A percentile compares a stretch with the other conserved stretches of the same genome.
Evolutionary conservation across 2,797 vertebrate species (phyloP).

Genomic region (Brotula barbata): DNA sequence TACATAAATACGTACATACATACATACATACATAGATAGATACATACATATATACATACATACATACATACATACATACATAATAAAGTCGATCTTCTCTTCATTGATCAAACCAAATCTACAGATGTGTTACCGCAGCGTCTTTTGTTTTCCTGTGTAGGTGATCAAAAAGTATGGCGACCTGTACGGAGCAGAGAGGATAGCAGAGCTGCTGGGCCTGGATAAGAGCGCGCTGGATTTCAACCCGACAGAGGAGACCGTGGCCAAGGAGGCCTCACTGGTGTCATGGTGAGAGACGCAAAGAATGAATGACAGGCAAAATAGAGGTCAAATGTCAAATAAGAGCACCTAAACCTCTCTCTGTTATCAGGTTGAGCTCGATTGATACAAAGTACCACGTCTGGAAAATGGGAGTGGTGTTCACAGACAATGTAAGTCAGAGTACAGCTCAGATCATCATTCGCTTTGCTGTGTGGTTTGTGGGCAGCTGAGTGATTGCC

Average conservation of each 20-base stretch:
- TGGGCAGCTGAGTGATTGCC: slow-evolving; percentile 4
- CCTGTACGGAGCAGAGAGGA: slow-evolving; percentile 94
- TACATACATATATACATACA: too few relatives aligned
- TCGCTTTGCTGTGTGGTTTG: slow-evolving; percentile 8
- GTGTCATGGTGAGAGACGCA: slow-evolving; percentile 86
- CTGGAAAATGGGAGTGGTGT: slow-evolving; percentile 98
- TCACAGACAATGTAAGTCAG: slow-evolving; percentile 96
- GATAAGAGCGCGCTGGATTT: slow-evolving; percentile 98
- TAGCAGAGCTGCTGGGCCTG: slow-evolving; percentile 94
- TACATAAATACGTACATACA: too few relatives aligned
- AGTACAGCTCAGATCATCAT: slow-evolving; percentile 14
- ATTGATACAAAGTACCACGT: slow-evolving; percentile 97
- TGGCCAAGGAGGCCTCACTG: slow-evolving; percentile 90
- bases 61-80: too few relatives aligned
- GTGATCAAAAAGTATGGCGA: slow-evolving; percentile 99
- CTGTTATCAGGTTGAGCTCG: slow-evolving; percentile 88
- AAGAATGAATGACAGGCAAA: slow-evolving; percentile 13
- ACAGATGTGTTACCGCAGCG: neutral
- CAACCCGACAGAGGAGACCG: slow-evolving; percentile 90
- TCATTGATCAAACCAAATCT: slow-evolving; percentile 4
- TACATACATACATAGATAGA: too few relatives aligned
- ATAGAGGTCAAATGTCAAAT: slow-evolving; percentile 38
- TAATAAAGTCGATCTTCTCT: too few relatives aligned
- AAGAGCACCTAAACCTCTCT: slow-evolving; percentile 16
- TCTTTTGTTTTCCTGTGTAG: slow-evolving; percentile 67